These are phyloP conservation scores for Tethea ocularis DNA, from an alignment of 2,888 invertebrate genomes.

Conservation along the genomic window DNA sequence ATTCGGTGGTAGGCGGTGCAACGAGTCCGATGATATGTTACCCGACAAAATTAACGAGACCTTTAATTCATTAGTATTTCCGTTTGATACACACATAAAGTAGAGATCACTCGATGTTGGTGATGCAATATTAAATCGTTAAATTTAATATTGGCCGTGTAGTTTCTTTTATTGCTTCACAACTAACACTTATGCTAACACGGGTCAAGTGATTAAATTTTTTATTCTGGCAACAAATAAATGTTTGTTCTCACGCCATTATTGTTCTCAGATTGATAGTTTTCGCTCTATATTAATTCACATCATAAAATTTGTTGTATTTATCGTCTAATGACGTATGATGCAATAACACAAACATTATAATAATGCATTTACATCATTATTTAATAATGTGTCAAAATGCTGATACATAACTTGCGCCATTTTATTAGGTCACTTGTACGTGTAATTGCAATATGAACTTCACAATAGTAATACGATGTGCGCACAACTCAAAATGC, in stretches of 20 bases:
- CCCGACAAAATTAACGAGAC: slow-evolving; percentile 55
- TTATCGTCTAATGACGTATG: background rate
- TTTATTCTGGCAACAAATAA: slow-evolving; percentile 65
- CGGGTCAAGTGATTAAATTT: slow-evolving; percentile 68
- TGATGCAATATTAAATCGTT: slow-evolving; percentile 79
- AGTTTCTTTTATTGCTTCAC: slow-evolving; percentile 80
- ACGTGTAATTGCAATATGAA: slow-evolving; percentile 59
- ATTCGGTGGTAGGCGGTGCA: slow-evolving; percentile 80
- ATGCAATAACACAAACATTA: slow-evolving; percentile 42
- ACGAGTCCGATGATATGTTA: slow-evolving; percentile 54
- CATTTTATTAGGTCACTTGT: slow-evolving; percentile 64
- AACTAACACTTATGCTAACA: slow-evolving; percentile 73
- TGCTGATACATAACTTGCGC: slow-evolving; percentile 58
- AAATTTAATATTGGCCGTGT: slow-evolving; percentile 80
- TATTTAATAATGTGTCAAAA: slow-evolving; percentile 60
- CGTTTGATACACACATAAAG: slow-evolving; percentile 34
- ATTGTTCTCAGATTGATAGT: slow-evolving; percentile 66
- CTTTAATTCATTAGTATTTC: slow-evolving; percentile 42
- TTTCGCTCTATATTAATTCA: slow-evolving; percentile 48
- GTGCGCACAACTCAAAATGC: slow-evolving; percentile 13
- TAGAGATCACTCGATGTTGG: slow-evolving; percentile 57
- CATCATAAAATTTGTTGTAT: slow-evolving; percentile 2
- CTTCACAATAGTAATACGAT: slow-evolving; percentile 42
- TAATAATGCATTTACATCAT: slow-evolving; percentile 46
- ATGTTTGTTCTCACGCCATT: slow-evolving; percentile 79